Evolutionary conservation across 2,888 invertebrate genomes (phyloP), one percentile per base, ranked within the genome.

Genomic region (Steinernema hermaphroditum): DNA sequence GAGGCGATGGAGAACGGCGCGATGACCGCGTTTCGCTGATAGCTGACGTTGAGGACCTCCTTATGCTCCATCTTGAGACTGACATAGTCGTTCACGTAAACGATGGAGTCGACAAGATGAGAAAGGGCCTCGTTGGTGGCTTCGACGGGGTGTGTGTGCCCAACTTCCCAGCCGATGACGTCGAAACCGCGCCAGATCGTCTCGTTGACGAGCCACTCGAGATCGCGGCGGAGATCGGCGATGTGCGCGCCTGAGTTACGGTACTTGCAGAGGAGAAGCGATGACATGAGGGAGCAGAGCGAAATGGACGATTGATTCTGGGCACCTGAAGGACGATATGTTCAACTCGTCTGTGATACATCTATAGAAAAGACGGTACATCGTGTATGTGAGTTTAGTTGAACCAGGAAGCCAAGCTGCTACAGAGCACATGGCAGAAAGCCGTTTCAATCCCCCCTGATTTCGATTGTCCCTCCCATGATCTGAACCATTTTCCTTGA

Each of bases 11-110:
- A 76, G 43, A 80, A 80, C 14, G 79, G 73, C 1, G 77, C 77
- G 2, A 84, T 71, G 0, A 82, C 71, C 1, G 78, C 75, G 70
- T 84, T 85, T 46, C 81, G 83, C 27, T 78, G 77, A 69, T 84
- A 84, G 9, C 82, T 82, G 6, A 84, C 68, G 44, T 77, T 76
- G 70, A 83, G 76, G 32, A 79, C 71, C 12, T 76, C 71, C 16
- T 79, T 50, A 22, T 78, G 77, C 12, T 14, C 27, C 37, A 43
- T 34, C 19, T 29, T 41, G 41, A 74, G 22, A 19, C 29, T 32
- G 41, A 75, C 34, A 19, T 24, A 29, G 41, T 43, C 29, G 12
- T 19, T 46, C 22, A 72, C 24, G 27, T 76, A 72, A 14, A 16
- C 19, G 50, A 37, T 32, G 49, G 37, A 41, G 22, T 73, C 57